Evolutionary conservation across 2,888 invertebrate genomes (phyloP).

Genomic region (Amphimallon solstitiale): DNA sequence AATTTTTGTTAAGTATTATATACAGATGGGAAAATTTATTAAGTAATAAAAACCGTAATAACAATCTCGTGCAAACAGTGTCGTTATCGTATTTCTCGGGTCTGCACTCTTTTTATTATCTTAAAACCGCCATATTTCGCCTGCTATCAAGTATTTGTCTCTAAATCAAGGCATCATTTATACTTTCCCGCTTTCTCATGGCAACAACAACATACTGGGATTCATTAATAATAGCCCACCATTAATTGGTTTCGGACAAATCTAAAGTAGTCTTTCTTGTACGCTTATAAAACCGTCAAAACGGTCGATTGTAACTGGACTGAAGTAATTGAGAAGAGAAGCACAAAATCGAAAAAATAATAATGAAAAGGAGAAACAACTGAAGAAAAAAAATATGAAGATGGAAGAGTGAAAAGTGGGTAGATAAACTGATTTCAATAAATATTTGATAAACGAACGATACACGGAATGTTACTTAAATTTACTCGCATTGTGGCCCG

Average conservation of each 20-base stretch:
- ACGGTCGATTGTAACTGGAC: slow-evolving; percentile 57
- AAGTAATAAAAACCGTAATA: slow-evolving; percentile 10
- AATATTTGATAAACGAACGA: slow-evolving; percentile 62
- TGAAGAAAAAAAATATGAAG: neutral
- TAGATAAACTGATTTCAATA: slow-evolving; percentile 62
- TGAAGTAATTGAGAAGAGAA: slow-evolving; percentile 53
- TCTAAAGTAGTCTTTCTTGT: slow-evolving; percentile 60
- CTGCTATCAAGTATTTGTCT: slow-evolving; percentile 25
- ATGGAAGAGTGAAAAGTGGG: slow-evolving; percentile 33
- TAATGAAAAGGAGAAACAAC: neutral
- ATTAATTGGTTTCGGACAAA: slow-evolving; percentile 45
- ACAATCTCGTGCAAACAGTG: too few relatives aligned
- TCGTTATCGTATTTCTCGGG: too few relatives aligned
- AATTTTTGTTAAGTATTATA: slow-evolving; percentile 6
- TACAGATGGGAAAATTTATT: slow-evolving; percentile 18
- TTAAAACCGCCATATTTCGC: slow-evolving; percentile 22
- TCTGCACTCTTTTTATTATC: too few relatives aligned
- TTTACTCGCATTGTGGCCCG: slow-evolving; percentile 40
- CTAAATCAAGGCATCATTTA: slow-evolving; percentile 23
- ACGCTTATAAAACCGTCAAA: slow-evolving; percentile 62
- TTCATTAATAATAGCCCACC: slow-evolving; percentile 31
- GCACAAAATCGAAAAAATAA: neutral
- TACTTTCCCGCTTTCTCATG: neutral
- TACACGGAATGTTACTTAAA: slow-evolving; percentile 64
- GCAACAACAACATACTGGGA: neutral